These are phyloP conservation scores for Caranx ignobilis DNA, from an alignment of 2,113 vertebrate species.

Conservation along the genomic window DNA sequence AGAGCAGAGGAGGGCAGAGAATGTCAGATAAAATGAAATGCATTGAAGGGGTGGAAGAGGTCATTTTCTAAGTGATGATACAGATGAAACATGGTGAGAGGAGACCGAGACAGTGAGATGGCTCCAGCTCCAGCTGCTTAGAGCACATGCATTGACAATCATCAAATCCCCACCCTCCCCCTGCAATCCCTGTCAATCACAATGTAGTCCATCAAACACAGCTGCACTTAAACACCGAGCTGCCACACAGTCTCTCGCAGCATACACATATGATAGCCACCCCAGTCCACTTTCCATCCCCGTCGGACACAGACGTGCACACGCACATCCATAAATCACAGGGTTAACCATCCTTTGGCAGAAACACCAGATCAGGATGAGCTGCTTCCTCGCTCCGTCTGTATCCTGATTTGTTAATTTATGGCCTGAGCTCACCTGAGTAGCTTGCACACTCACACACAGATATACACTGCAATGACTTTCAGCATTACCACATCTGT, in stretches of 20 bases:
- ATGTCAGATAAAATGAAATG: constrained; percentile 29
- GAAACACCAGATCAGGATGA: constrained; percentile 50
- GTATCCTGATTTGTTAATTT: constrained; percentile 71
- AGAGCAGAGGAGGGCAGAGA: constrained; percentile 10
- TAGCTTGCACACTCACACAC: constrained; percentile 19
- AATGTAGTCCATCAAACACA: constrained; percentile 23
- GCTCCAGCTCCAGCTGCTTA: constrained; percentile 8
- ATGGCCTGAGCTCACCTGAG: constrained; percentile 65
- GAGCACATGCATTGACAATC: not conserved
- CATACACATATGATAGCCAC: not conserved
- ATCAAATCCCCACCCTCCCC: constrained; percentile 12
- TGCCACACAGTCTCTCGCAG: not conserved
- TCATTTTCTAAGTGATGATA: constrained; percentile 37
- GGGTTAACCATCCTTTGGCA: constrained; percentile 47
- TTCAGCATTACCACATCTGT: constrained; percentile 52
- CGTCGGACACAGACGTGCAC: constrained; percentile 34
- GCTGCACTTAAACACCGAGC: not conserved
- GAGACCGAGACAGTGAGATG: not conserved
- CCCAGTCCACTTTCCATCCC: constrained; percentile 28
- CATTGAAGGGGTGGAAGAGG: constrained; percentile 3
- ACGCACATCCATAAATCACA: constrained; percentile 33
- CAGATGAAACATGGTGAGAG: constrained; percentile 14
- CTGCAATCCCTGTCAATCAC: constrained; percentile 50
- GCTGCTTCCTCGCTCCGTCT: constrained; percentile 36
- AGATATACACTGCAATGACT: constrained; percentile 30